Base-by-base conservation (phyloP, 2,113 vertebrate genomes). In the Cacatua alba region DNA sequence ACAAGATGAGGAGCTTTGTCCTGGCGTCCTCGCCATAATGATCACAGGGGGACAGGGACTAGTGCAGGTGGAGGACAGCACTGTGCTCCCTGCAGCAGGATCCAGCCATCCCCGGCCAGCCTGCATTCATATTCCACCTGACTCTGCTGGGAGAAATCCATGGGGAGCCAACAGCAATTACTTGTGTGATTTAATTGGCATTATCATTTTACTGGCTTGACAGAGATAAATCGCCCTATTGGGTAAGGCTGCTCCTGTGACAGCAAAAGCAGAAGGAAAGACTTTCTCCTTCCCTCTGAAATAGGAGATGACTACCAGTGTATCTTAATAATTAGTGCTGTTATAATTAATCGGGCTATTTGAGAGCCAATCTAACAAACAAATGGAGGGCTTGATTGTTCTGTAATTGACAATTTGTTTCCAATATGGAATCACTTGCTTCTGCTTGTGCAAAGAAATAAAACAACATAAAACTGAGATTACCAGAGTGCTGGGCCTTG, bases 201-300 rank as follows among this genome's bases (percentile, higher is more conserved):
- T 99, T 98, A 99, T 99, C 98, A 99, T 99, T 98, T 99, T 98
- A 99, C 98, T 95, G 62, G 97, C 97, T 98, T 99, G 99, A 99
- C 99, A 99, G 98, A 99, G 99, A 99, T 98, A 98, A 98, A 99
- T 99, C 98, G 94, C 98, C 97, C 91, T 96, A 23, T 95, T 97
- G 95, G 96, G 96, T 88, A 83, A 85, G 88, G 91, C 94, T 97
- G 97, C 96, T 86, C 77, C 92, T 95, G 97, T 97, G 97, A 97
- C 95, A 96, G 95, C 74, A 91, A 84, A 94, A 93, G 89, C 92
- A 97, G 81, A 44, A 92, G 92, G 87, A 79, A 85, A 93, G 82
- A 81, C 86, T 96, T 92, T 86, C 87, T 97, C 82, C 82, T 93
- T 82, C 62, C 81, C 70, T 65, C 94, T 77, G 89, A 89, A 97